Base-by-base conservation (phyloP, 2,888 invertebrate species). In the Cheilosia pagana region DNA sequence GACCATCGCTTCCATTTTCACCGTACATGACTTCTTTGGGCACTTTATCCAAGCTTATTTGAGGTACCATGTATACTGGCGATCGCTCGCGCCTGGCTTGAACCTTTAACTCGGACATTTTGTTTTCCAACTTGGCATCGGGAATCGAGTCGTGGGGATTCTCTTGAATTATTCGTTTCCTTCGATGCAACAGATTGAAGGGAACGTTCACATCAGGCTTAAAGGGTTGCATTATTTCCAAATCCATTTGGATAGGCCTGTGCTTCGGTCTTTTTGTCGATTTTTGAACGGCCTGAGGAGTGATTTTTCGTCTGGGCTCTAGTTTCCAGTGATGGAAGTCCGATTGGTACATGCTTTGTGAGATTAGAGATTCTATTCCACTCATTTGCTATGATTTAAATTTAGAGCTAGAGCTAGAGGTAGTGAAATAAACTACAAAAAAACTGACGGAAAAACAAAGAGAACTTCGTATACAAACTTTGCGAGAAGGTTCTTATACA, bases 1-100 rank as follows among this genome's bases (percentile, higher is more conserved):
- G 52, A 5, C 87, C 87, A 41, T 28, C 23, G 14, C 81, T 45
- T 16, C 59, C 68, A 0, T 59, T 48, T 23, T 78, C 16, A 8
- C 79, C 85, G 25, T 87, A 87, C 83, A 87, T 87, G 2, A 85
- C 31, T 19, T 87, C 68, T 52, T 81, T 76, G 0, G 87, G 87
- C n/a, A 87, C 81, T 57, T 81, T 53, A 35, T 88, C 86, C 12
- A 88, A 53, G 31, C 48, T 71, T 19, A 88, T 86, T 68, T 87
- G 87, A 14, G 88, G 87, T n/a, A 83, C 82, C 78, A 87, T 81
- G 68, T 70, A 86, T 0, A 87, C 67, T 7, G 68, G 35, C 4
- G 83, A 78, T 2, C 87, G 78, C 6, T 57, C 63, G n/a, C 81
- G 79, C 23, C 87, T 78, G 7, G 79, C 78, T 16, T 83, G 52